These are phyloP conservation scores for Aphaenogaster ashmeadi DNA, from an alignment of 1,140 invertebrate genomes.

Conservation along the genomic window DNA sequence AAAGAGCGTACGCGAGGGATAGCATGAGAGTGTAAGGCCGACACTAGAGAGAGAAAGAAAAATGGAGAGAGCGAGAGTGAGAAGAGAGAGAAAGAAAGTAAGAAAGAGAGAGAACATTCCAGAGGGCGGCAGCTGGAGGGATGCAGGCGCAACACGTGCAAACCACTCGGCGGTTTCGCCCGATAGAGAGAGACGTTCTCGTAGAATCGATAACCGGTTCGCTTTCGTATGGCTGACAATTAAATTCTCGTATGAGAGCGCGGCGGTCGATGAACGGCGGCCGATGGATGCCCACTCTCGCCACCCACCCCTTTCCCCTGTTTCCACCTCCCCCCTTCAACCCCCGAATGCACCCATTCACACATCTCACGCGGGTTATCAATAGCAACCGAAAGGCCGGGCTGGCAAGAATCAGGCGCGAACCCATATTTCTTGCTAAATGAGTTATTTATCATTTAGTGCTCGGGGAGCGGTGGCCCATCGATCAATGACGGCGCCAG, in stretches of 20 bases:
- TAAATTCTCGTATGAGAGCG: constrained; percentile 78
- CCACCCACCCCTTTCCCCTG: not conserved
- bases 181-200: constrained; percentile 58
- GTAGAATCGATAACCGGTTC: constrained; percentile 78
- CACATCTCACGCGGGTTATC: constrained; percentile 35
- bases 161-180: constrained; percentile 53
- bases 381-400: constrained; percentile 32
- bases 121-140: constrained; percentile 53
- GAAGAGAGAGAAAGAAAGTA: not conserved
- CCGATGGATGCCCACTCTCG: constrained; percentile 40
- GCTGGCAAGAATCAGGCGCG: constrained; percentile 34
- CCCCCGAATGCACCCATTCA: constrained; percentile 38
- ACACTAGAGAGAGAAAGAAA: not conserved
- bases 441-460: constrained; percentile 59
- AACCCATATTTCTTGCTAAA: constrained; percentile 45
- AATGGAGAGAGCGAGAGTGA: not conserved
- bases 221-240: constrained; percentile 78
- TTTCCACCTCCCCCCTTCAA: not conserved
- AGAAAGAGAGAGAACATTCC: constrained; percentile 42
- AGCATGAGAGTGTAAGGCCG: not conserved
- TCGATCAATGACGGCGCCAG: constrained; percentile 29
- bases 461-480: not conserved
- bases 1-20: not conserved
- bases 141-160: constrained; percentile 61
- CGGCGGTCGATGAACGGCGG: constrained; percentile 57